Evolutionary conservation across 2,888 invertebrate genomes (phyloP), one percentile per base, ranked within the genome.

Genomic region (Hyppa rectilinea): DNA sequence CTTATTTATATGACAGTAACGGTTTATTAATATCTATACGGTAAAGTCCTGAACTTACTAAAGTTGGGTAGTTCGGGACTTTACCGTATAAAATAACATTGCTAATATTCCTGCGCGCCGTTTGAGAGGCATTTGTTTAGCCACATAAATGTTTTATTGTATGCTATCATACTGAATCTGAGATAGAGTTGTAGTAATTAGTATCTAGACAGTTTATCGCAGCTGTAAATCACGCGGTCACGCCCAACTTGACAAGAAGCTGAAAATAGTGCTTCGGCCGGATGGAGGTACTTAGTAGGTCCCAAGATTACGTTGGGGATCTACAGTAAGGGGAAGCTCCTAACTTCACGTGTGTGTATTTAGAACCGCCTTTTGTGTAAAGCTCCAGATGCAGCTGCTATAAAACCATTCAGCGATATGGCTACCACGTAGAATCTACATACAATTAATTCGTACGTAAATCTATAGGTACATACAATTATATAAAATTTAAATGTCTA

Each of bases 321-420:
- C 10, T 45, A 14, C 17, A 52, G 36, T 14, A 23, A 23, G 26
- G 40, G 26, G 4, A 26, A 52, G 2, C 34, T 65, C 17, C 9
- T 52, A 66, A 29, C 31, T 58, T 34, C 31, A 59, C 14, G 43
- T 43, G 26, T 17, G 26, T 64, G 26, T 17, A n/a, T 64, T 58
- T 20, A 31, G 63, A 47, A 38, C 7, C 9, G n/a, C 4, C n/a
- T 20, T 36, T 36, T 52, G 26, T 26, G 1, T 14, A 53, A 29
- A 2, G 10, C 4, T 45, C 23, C 20, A 67, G 14, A 20, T 47
- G 52, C 3, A 38, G 7, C 45, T 4, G 4, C 4, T 26, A n/a
- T 47, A 60, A 43, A 45, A 10, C 20, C 56, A 43, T 56, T 40
- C 23, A 34, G 31, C 14, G 3, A 12, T 31, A 17, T 40, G 23